These are phyloP conservation scores for Venusia cambrica DNA, from an alignment of 2,888 invertebrate genomes.

Conservation along the genomic window DNA sequence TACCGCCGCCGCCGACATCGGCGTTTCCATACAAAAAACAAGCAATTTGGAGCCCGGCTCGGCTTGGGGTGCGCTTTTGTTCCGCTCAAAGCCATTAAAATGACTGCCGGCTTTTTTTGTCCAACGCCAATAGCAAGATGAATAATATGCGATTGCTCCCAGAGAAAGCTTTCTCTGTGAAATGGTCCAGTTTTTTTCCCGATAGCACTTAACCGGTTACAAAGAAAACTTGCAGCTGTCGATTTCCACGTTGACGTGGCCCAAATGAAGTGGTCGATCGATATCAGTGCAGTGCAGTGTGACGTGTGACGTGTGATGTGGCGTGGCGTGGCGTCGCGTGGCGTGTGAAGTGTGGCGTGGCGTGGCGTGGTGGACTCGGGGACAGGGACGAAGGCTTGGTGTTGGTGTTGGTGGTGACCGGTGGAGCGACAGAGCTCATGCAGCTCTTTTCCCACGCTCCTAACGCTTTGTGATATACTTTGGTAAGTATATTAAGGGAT, in stretches of 20 bases:
- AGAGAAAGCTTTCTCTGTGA: constrained; percentile 32
- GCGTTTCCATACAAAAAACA: constrained; percentile 49
- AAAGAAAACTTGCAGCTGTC: constrained; percentile 36
- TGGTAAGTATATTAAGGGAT: no score
- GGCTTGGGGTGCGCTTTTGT: constrained; percentile 49
- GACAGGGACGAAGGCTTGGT: no score
- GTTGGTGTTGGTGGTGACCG: no score
- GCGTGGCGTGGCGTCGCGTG: no score
- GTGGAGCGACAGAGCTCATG: no score
- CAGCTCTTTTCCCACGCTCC: no score
- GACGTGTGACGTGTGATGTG: no score
- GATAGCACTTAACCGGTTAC: constrained; percentile 30
- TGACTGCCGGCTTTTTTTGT: constrained; percentile 49
- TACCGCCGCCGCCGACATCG: constrained; percentile 30
- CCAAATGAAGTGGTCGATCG: constrained; percentile 36
- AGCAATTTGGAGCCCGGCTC: constrained; percentile 44
- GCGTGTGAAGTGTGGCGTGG: no score
- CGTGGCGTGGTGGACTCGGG: no score
- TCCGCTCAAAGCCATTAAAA: constrained; percentile 44
- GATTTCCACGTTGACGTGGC: constrained; percentile 25
- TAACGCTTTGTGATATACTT: no score
- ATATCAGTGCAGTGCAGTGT: no score
- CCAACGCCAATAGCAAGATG: constrained; percentile 36
- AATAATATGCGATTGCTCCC: constrained; percentile 38
- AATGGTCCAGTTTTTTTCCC: constrained; percentile 33